Evolutionary conservation across 2,888 invertebrate species (phyloP).

Genomic region (Aleiodes alternator): DNA sequence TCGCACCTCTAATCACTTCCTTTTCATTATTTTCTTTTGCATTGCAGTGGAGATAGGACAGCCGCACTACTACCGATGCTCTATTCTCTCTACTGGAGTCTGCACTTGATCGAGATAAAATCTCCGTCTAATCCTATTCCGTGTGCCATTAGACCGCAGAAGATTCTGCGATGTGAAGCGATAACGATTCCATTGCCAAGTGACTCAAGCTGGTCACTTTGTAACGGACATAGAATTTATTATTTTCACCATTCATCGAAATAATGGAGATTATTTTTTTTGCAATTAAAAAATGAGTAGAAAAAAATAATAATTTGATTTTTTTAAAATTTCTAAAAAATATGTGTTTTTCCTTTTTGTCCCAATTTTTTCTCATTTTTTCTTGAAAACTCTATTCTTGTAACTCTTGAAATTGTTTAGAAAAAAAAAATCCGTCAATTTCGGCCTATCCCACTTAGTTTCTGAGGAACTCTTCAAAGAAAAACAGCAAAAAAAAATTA

Average conservation of each 20-base stretch:
- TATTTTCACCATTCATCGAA: slow-evolving; percentile 5
- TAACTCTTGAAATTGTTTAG: no score
- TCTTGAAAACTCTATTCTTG: no score
- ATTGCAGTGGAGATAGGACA: slow-evolving; percentile 27
- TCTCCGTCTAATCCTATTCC: slow-evolving; percentile 59
- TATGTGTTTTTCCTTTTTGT: no score
- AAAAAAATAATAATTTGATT: no score
- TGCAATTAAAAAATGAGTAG: no score
- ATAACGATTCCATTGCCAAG: slow-evolving; percentile 34
- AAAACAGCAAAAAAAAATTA: no score
- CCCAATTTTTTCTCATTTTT: no score
- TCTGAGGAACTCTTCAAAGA: no score
- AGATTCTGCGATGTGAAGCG: slow-evolving; percentile 52
- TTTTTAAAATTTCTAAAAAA: no score
- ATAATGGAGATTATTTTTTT: not conserved
- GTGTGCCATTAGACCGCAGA: slow-evolving; percentile 57
- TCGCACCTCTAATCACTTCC: slow-evolving; percentile 38
- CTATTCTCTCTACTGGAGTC: slow-evolving; percentile 38
- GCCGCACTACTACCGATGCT: slow-evolving; percentile 36
- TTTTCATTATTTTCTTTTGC: slow-evolving; percentile 33
- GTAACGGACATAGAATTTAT: slow-evolving; percentile 22
- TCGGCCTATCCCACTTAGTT: no score
- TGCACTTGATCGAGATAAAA: slow-evolving; percentile 54
- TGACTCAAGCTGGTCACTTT: slow-evolving; percentile 25
- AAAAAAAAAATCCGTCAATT: no score